Conservation (phyloP, 2,888 invertebrate species). For the Cantharis rustica region DNA sequence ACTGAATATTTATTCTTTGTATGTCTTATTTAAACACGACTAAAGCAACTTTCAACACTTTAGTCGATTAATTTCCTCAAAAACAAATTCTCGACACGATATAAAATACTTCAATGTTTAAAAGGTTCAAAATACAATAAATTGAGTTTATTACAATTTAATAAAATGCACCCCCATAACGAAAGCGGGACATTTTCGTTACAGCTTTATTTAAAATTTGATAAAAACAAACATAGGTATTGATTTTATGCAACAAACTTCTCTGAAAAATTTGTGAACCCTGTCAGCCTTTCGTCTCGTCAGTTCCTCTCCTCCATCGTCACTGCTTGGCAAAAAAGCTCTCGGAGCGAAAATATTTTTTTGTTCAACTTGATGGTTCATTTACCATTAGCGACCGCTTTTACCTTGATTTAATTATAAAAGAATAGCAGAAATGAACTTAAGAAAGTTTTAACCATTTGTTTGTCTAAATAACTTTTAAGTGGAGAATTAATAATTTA, state of each 20-base stretch:
- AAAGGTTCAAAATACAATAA: not conserved
- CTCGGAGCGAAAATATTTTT: not conserved
- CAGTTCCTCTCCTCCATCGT: not conserved
- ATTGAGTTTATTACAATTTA: not conserved
- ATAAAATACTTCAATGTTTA: not conserved
- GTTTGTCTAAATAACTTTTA: not conserved
- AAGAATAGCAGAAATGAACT: not conserved
- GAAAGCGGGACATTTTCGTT: not conserved
- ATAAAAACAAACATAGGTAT: not conserved
- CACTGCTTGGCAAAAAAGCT: not conserved
- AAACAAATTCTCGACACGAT: not conserved
- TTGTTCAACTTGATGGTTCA: not conserved
- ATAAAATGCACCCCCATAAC: not conserved
- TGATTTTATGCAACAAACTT: not conserved
- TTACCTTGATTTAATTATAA: not conserved
- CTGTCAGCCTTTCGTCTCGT: not conserved
- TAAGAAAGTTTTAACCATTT: not conserved
- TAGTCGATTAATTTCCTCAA: not conserved
- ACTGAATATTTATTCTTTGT: conserved; percentile 40
- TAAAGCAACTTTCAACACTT: not conserved
- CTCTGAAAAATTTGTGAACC: not conserved
- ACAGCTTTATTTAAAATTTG: not conserved
- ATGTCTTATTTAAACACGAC: conserved; percentile 38
- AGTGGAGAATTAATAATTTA: not conserved
- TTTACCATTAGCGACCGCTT: not conserved